These are phyloP conservation scores for Lipophrys pholis DNA, from an alignment of 2,113 vertebrate species.

Conservation along the genomic window DNA sequence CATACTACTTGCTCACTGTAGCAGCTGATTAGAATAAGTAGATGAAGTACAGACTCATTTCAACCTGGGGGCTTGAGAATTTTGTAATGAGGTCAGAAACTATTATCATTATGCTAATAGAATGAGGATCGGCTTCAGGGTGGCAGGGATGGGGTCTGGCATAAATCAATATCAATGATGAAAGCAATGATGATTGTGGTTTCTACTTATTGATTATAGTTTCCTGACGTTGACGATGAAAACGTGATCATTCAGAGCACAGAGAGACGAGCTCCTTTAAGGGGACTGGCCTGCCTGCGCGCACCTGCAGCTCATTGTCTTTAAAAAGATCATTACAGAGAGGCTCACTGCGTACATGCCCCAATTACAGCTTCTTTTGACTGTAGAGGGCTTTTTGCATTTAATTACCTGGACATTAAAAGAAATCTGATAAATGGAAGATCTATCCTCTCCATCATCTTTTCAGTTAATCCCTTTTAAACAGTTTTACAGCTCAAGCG, in stretches of 20 bases:
- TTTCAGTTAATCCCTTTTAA: neutral
- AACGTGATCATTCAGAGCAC: constrained; percentile 13
- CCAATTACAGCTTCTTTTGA: neutral
- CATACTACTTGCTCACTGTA: neutral
- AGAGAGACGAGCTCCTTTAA: neutral
- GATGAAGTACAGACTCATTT: constrained; percentile 16
- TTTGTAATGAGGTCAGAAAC: constrained; percentile 53
- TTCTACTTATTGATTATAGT: constrained; percentile 23
- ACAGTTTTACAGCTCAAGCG: neutral
- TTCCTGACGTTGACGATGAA: constrained; percentile 8
- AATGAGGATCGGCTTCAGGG: constrained; percentile 35
- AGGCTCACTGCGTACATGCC: constrained; percentile 8
- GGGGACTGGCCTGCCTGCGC: neutral
- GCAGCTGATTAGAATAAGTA: constrained; percentile 21
- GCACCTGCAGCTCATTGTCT: constrained; percentile 21
- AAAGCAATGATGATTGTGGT: constrained; percentile 37
- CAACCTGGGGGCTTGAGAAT: constrained; percentile 39
- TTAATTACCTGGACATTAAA: neutral
- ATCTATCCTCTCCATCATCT: neutral
- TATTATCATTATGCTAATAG: constrained; percentile 46
- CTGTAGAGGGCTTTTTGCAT: neutral
- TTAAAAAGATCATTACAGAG: constrained; percentile 44
- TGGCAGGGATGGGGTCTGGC: constrained; percentile 18
- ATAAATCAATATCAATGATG: constrained; percentile 57
- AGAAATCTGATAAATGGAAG: neutral